Conservation (phyloP, 2,888 invertebrate genomes). For the Actias luna region DNA sequence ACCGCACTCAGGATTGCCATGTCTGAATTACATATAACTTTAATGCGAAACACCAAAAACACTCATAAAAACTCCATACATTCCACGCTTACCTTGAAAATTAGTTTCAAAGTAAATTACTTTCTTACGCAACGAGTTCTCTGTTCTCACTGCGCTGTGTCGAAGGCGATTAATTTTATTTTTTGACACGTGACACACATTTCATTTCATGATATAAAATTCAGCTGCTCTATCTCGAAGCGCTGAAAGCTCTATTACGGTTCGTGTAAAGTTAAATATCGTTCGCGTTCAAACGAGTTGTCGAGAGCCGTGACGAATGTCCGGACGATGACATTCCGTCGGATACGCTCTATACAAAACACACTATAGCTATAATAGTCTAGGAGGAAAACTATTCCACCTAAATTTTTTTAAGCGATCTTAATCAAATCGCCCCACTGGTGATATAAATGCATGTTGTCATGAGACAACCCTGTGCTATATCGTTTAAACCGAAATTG, state of each 20-base stretch:
- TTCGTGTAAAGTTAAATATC: neutral
- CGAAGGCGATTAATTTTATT: conserved; percentile 5
- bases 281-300: neutral
- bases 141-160: neutral
- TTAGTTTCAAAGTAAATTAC: neutral
- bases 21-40: too few species aligned
- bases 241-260: conserved; percentile 9
- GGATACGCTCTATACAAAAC: neutral
- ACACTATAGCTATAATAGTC: too few species aligned
- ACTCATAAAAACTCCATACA: too few species aligned
- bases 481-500: too few species aligned
- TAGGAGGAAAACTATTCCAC: too few species aligned
- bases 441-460: too few species aligned
- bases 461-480: too few species aligned
- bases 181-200: conserved; percentile 7
- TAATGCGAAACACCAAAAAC: too few species aligned
- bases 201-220: conserved; percentile 9
- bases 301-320: conserved; percentile 6
- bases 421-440: too few species aligned
- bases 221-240: neutral
- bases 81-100: too few species aligned
- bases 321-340: conserved; percentile 4
- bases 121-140: neutral
- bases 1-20: too few species aligned
- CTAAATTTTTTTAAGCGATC: too few species aligned